phyloP scores from a whole-genome alignment of 2,113 vertebrate genomes.

The Vimba vimba region DNA sequence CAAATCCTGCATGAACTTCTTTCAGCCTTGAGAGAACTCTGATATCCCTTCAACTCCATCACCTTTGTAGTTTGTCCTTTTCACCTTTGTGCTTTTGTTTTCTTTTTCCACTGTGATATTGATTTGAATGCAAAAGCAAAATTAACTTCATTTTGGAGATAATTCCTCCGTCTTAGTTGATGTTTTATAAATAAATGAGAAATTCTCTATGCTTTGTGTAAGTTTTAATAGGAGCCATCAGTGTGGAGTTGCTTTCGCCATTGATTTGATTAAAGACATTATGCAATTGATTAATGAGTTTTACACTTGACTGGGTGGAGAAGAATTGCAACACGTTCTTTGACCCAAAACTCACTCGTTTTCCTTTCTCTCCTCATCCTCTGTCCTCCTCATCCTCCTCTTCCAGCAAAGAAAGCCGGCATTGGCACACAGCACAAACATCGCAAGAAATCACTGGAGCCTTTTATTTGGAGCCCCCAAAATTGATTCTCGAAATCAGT shows the following conservation, averaged over 20 bases:
- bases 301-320: slow-evolving; percentile 97
- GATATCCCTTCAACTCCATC: slow-evolving; percentile 19
- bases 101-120: slow-evolving; percentile 63
- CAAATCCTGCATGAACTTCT: slow-evolving; percentile 33
- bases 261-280: slow-evolving; percentile 99
- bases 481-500: slow-evolving; percentile 73
- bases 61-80: slow-evolving; percentile 42
- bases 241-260: slow-evolving; percentile 91
- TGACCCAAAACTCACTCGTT: slow-evolving; percentile 74
- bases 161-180: slow-evolving; percentile 73
- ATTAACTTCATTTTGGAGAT: slow-evolving; percentile 74
- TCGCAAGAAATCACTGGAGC: slow-evolving; percentile 75
- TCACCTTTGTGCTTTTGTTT: slow-evolving; percentile 53
- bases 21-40: not conserved
- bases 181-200: slow-evolving; percentile 77
- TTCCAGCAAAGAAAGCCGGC: slow-evolving; percentile 58
- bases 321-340: slow-evolving; percentile 88
- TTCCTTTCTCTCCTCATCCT: slow-evolving; percentile 49
- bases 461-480: slow-evolving; percentile 72
- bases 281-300: slow-evolving; percentile 99
- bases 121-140: slow-evolving; percentile 70
- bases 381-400: slow-evolving; percentile 64
- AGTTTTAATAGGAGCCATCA: slow-evolving; percentile 94
- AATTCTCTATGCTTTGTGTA: slow-evolving; percentile 79
- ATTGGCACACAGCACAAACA: slow-evolving; percentile 63